Evolutionary conservation across 1,140 invertebrate species (phyloP).

Genomic region (Drosophila mayri): DNA sequence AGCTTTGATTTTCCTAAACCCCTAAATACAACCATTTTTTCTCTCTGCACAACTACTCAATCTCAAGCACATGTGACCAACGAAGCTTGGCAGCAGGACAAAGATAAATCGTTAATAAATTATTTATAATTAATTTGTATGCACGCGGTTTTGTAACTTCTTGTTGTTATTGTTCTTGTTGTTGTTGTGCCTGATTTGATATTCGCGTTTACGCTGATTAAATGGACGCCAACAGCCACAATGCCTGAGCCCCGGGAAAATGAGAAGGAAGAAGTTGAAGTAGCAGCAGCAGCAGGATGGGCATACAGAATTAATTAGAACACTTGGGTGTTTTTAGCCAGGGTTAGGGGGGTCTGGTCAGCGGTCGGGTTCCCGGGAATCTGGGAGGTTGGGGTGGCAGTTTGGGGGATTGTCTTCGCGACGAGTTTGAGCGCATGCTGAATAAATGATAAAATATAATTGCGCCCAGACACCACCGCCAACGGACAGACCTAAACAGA

Average conservation of each 20-base stretch:
- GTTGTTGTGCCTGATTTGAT: constrained; percentile 66
- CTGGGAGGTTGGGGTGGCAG: background rate
- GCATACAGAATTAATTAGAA: constrained; percentile 77
- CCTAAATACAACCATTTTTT: background rate
- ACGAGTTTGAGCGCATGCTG: constrained; percentile 67
- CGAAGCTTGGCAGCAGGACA: constrained; percentile 60
- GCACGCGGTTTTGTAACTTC: constrained; percentile 68
- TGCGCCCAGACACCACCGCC: constrained; percentile 53
- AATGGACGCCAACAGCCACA: constrained; percentile 69
- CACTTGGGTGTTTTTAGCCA: constrained; percentile 39
- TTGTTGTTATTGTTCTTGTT: constrained; percentile 27
- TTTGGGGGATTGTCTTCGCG: constrained; percentile 26
- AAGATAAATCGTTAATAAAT: constrained; percentile 84
- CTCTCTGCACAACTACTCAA: constrained; percentile 25
- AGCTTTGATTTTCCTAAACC: background rate
- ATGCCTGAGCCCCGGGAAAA: constrained; percentile 7
- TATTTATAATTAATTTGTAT: constrained; percentile 84
- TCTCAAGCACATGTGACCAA: constrained; percentile 66
- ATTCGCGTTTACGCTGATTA: constrained; percentile 82
- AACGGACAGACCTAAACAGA: constrained; percentile 17
- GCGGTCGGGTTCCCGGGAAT: background rate
- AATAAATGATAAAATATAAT: constrained; percentile 84
- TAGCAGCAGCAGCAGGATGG: constrained; percentile 47
- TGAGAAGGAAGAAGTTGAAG: constrained; percentile 29
- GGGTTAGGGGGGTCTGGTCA: background rate